phyloP scores from a whole-genome alignment of 1,140 invertebrate species.

The Ylistrum balloti region DNA sequence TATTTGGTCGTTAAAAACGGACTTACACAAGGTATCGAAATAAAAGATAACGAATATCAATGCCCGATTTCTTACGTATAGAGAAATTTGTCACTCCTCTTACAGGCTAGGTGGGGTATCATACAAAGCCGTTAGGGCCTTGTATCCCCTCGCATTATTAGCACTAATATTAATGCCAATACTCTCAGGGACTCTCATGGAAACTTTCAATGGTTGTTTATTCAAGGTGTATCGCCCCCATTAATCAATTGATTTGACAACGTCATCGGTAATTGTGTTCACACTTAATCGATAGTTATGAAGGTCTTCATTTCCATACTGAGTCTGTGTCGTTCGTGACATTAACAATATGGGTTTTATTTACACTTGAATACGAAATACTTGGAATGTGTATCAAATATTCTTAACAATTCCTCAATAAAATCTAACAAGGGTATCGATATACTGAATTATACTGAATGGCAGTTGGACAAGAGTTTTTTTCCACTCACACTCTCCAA shows the following conservation, averaged over 20 bases:
- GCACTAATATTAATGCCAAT: background rate
- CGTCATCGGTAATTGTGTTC: background rate
- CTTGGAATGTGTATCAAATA: no score
- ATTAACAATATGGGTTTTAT: background rate
- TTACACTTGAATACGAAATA: background rate
- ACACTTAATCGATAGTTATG: background rate
- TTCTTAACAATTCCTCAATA: background rate
- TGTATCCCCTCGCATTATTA: background rate
- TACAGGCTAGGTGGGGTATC: background rate
- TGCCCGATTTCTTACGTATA: no score
- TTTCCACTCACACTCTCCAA: no score
- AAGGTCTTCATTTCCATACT: background rate
- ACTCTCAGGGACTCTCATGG: background rate
- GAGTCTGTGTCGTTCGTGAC: background rate
- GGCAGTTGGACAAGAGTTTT: background rate
- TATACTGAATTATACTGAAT: background rate
- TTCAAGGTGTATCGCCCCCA: conserved; percentile 8
- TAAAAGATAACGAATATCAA: no score
- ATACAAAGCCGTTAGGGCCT: background rate
- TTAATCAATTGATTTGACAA: background rate
- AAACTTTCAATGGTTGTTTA: conserved; percentile 1
- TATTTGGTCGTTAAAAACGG: no score
- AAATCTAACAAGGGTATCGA: no score
- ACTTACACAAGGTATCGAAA: no score
- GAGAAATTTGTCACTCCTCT: no score